phyloP scores from a whole-genome alignment of 1,140 invertebrate species.

The Triops longicaudatus region DNA sequence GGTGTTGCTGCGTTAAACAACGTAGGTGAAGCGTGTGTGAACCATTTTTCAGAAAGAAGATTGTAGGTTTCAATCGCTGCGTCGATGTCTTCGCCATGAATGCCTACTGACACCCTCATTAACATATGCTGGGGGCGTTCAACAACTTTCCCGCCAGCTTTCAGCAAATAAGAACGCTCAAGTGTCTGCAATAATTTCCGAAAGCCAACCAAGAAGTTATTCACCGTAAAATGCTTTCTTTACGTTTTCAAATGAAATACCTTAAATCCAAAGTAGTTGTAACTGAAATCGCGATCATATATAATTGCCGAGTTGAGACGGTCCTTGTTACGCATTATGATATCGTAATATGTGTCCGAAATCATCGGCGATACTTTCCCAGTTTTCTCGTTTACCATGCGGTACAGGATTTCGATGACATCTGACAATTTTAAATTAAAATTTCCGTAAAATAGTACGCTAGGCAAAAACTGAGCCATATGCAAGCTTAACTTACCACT shows the following conservation, averaged over 20 bases:
- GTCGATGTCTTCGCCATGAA: conserved; percentile 90
- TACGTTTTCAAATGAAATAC: conserved; percentile 39
- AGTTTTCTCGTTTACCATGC: conserved; percentile 63
- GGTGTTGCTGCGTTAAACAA: conserved; percentile 91
- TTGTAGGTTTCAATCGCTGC: conserved; percentile 95
- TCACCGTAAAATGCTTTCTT: no score
- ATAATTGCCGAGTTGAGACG: conserved; percentile 91
- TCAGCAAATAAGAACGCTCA: conserved; percentile 89
- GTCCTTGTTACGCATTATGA: conserved; percentile 81
- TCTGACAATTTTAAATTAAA: conserved; percentile 52
- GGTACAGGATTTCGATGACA: conserved; percentile 80
- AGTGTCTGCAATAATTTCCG: conserved; percentile 54
- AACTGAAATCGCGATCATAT: conserved; percentile 93
- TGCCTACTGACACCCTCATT: conserved; percentile 94
- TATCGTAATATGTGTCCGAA: conserved; percentile 67
- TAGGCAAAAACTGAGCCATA: background rate
- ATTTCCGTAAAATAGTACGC: background rate
- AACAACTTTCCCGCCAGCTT: conserved; percentile 86
- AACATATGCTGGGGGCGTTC: conserved; percentile 98
- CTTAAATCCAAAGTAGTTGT: conserved; percentile 99
- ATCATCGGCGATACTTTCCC: conserved; percentile 69
- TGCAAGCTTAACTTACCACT: conserved; percentile 52
- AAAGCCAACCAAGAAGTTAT: no score
- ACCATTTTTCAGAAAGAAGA: conserved; percentile 87
- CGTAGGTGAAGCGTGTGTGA: conserved; percentile 96